These are phyloP conservation scores for Clarias magur DNA, from an alignment of 2,113 vertebrate species.

Conservation along the genomic window DNA sequence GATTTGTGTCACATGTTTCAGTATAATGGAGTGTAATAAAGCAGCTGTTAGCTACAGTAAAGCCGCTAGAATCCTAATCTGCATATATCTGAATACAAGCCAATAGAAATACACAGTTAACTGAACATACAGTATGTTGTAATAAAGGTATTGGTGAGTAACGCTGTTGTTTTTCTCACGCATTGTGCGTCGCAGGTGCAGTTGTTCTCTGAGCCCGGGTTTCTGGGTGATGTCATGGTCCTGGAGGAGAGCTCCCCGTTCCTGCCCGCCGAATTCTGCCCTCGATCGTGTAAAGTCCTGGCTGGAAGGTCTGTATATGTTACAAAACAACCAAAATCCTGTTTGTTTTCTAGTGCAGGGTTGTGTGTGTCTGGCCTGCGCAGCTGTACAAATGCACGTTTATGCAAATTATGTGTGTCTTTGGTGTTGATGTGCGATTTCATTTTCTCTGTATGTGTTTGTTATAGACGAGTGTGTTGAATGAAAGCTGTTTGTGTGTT, in stretches of 20 bases:
- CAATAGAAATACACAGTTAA: background rate
- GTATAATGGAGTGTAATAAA: background rate
- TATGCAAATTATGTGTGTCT: background rate
- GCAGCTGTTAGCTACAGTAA: background rate
- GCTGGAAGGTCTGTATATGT: conserved; percentile 80
- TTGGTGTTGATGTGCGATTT: background rate
- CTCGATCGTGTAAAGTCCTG: conserved; percentile 85
- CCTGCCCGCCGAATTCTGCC: conserved; percentile 79
- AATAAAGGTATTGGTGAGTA: no score
- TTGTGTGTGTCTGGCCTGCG: background rate
- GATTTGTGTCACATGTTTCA: background rate
- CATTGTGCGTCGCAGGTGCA: conserved; percentile 77
- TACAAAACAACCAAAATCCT: background rate
- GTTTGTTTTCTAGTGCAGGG: background rate
- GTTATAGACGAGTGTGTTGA: background rate
- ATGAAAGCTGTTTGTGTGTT: conserved; percentile 7
- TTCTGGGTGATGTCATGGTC: conserved; percentile 78
- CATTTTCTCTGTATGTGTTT: background rate
- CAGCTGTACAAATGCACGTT: background rate
- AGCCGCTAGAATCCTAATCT: background rate
- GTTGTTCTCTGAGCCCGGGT: conserved; percentile 87
- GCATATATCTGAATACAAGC: background rate
- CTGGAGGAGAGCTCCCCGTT: conserved; percentile 76
- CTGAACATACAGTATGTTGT: background rate
- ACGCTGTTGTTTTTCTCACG: background rate